These are phyloP conservation scores for Seladonia tumulorum DNA, from an alignment of 2,888 invertebrate genomes.

Conservation along the genomic window DNA sequence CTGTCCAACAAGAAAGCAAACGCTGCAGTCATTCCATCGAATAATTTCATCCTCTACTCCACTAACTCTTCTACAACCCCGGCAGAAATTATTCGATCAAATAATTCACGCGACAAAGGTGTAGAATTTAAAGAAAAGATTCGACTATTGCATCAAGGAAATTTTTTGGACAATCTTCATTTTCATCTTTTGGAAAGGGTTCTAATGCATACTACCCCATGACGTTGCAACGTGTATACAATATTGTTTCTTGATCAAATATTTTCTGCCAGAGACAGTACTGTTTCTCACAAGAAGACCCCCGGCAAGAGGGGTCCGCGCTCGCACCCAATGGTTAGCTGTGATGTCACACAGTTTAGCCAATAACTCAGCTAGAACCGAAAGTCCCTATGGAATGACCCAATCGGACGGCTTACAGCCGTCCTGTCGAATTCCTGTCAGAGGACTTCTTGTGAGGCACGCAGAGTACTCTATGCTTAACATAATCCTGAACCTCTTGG, in stretches of 20 bases:
- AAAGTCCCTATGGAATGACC: too few species aligned
- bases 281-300: too few species aligned
- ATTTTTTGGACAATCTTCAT: neutral
- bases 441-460: too few species aligned
- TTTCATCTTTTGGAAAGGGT: neutral
- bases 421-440: too few species aligned
- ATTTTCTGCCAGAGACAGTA: neutral
- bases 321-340: too few species aligned
- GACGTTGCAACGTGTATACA: neutral
- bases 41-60: neutral
- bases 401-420: too few species aligned
- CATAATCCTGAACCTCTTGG: neutral
- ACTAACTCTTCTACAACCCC: neutral
- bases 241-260: neutral
- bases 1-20: constrained; percentile 61
- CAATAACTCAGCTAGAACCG: too few species aligned
- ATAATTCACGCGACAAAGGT: neutral
- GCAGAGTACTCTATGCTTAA: neutral
- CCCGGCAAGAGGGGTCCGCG: too few species aligned
- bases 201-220: too few species aligned
- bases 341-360: too few species aligned
- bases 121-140: too few species aligned
- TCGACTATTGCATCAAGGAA: too few species aligned
- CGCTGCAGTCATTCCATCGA: neutral
- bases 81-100: constrained; percentile 4